Evolutionary conservation across 2,888 invertebrate genomes (phyloP).

Genomic region (Saturnia pavonia): DNA sequence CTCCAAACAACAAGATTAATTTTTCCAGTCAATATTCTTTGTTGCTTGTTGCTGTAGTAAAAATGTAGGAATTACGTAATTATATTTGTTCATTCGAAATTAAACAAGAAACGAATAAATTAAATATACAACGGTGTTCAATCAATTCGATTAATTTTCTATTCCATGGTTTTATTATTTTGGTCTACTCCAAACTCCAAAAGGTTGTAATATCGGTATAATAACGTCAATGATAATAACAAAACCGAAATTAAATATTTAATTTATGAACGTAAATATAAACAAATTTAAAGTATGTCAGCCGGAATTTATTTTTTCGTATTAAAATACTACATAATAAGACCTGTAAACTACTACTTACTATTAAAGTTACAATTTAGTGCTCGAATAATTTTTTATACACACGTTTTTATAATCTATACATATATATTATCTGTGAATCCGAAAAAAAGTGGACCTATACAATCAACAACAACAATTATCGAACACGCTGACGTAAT

Average conservation of each 20-base stretch:
- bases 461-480: slow-evolving; percentile 1
- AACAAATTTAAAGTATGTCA: background rate
- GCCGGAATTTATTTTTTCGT: background rate
- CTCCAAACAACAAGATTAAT: too few relatives aligned
- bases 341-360: background rate
- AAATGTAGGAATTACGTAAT: too few relatives aligned
- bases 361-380: background rate
- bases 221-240: too few relatives aligned
- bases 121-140: too few relatives aligned
- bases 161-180: too few relatives aligned
- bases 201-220: too few relatives aligned
- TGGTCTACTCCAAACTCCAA: too few relatives aligned
- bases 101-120: background rate
- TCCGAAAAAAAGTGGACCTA: slow-evolving; percentile 10
- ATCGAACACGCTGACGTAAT: slow-evolving; percentile 44
- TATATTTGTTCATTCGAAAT: background rate
- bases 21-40: too few relatives aligned
- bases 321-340: background rate
- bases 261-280: background rate
- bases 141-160: too few relatives aligned
- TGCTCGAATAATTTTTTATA: background rate
- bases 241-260: background rate
- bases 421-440: slow-evolving; percentile 21
- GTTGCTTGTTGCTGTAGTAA: too few relatives aligned
- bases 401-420: slow-evolving; percentile 11